Conservation (phyloP, 2,113 vertebrate species). For the Zapus hudsonius region DNA sequence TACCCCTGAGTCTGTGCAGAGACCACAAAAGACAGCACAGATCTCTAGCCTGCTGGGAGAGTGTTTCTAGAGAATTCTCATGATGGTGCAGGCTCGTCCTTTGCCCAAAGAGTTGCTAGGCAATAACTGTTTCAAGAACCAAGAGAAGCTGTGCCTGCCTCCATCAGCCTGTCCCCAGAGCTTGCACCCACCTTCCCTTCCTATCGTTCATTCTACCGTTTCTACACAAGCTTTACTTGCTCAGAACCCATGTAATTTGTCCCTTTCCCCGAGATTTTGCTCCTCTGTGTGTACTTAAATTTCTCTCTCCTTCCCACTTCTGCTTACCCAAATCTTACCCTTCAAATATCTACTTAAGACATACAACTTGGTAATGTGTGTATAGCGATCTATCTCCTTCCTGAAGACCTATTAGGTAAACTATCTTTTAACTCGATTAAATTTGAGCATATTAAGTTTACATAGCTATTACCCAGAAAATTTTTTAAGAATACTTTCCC, state of each 20-base stretch:
- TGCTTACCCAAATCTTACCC: neutral
- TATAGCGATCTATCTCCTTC: constrained; percentile 43
- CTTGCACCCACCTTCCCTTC: neutral
- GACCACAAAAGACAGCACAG: neutral
- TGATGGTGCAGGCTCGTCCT: neutral
- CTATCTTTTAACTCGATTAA: constrained; percentile 27
- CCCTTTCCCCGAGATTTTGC: neutral
- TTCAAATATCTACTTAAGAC: constrained; percentile 40
- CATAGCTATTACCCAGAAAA: neutral
- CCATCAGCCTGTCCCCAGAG: neutral
- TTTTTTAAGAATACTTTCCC: constrained; percentile 19
- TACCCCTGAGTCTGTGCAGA: neutral
- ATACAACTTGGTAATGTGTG: constrained; percentile 23
- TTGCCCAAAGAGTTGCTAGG: neutral
- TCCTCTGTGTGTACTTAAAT: constrained; percentile 12
- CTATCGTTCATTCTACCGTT: neutral
- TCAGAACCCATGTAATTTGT: neutral
- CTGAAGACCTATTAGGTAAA: constrained; percentile 33
- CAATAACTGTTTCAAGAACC: neutral
- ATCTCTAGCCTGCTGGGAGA: neutral
- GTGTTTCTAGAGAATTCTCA: neutral
- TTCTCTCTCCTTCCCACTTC: neutral
- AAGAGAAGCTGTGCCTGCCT: neutral
- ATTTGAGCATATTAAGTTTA: constrained; percentile 37
- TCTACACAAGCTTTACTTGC: neutral